Percentiles rank a stretch among this genome's conserved stretches.
Conservation (phyloP, 2,888 invertebrate species). For the Drosophila yooni region DNA sequence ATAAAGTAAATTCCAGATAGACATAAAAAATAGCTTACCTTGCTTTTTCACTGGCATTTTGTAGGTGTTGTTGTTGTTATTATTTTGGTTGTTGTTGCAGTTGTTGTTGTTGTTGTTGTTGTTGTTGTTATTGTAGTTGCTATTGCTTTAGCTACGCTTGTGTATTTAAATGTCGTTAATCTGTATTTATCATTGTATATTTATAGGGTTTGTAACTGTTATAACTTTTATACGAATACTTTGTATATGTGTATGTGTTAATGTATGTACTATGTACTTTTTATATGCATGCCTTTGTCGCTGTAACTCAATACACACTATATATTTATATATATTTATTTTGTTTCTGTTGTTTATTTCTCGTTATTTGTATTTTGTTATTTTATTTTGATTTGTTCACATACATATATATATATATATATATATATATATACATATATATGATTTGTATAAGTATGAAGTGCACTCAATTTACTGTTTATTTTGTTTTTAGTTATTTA, state of each 20-base stretch:
- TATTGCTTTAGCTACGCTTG: slow-evolving; percentile 34
- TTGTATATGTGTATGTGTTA: neutral
- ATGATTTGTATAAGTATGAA: neutral
- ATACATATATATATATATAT: neutral
- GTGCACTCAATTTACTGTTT: slow-evolving; percentile 5
- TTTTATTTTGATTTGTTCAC: slow-evolving; percentile 21
- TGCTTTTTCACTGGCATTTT: slow-evolving; percentile 76
- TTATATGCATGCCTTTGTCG: slow-evolving; percentile 2
- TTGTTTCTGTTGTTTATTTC: neutral
- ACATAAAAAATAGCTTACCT: slow-evolving; percentile 58
- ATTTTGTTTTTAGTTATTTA: neutral
- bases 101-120: neutral
- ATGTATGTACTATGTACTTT: neutral
- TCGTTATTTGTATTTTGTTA: slow-evolving; percentile 4
- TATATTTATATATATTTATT: neutral
- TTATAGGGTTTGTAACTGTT: slow-evolving; percentile 8
- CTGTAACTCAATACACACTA: neutral
- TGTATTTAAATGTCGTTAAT: slow-evolving; percentile 58
- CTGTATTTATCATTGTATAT: slow-evolving; percentile 29
- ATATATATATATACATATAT: neutral
- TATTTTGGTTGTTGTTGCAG: neutral
- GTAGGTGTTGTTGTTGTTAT: slow-evolving; percentile 40
- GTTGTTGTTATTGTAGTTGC: slow-evolving; percentile 10
- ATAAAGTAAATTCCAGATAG: neutral
- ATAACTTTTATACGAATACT: slow-evolving; percentile 8